These are phyloP conservation scores for Bradypodion pumilum DNA, from an alignment of 2,797 vertebrate genomes.

Conservation along the genomic window DNA sequence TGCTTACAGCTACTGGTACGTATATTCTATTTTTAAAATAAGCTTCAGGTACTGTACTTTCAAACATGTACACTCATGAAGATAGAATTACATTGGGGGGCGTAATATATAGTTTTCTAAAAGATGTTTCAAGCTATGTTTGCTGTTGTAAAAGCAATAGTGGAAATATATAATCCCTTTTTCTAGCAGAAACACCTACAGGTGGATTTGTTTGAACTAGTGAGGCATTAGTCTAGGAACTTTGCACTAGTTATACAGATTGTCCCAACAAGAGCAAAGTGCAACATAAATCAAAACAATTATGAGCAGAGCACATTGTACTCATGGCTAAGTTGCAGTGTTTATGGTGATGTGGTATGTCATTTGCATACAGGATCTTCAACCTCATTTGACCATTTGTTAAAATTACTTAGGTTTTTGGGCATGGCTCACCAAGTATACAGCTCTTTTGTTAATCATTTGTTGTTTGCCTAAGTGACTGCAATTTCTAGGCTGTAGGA, in stretches of 20 bases:
- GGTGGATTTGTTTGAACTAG: neutral
- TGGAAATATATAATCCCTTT: neutral
- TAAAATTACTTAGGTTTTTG: neutral
- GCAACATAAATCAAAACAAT: neutral
- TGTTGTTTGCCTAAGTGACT: neutral
- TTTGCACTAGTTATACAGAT: neutral
- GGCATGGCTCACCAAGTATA: neutral
- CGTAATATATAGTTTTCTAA: neutral
- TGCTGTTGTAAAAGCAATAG: neutral
- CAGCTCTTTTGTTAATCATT: neutral
- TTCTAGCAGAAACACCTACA: neutral
- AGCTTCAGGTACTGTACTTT: neutral
- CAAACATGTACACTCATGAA: neutral
- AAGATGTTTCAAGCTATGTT: neutral
- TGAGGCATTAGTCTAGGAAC: neutral
- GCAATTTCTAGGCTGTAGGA: neutral
- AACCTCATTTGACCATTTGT: neutral
- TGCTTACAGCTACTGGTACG: slow-evolving; percentile 93
- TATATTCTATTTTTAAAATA: neutral
- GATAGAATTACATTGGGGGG: neutral
- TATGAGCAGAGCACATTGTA: neutral
- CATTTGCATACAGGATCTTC: neutral
- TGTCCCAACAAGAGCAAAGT: neutral
- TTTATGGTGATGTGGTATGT: neutral
- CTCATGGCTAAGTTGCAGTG: neutral